Evolutionary conservation across 1,140 invertebrate species (phyloP).

Genomic region (Magallana gigas): DNA sequence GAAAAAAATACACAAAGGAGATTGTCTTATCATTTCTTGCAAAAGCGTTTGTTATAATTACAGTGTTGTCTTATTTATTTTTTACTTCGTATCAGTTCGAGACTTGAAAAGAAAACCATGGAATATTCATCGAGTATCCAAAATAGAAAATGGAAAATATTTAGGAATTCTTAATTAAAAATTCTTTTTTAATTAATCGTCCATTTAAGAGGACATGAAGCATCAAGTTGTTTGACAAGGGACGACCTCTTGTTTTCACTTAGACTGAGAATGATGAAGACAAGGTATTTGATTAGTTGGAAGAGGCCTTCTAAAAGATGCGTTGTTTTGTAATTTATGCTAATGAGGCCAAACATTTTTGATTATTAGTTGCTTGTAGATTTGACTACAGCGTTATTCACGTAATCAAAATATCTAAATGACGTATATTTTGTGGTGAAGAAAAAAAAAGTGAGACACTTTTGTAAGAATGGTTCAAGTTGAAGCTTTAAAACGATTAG

Average conservation of each 20-base stretch:
- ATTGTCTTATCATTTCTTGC: too few species aligned
- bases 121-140: background rate
- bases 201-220: background rate
- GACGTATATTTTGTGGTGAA: too few species aligned
- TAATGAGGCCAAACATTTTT: background rate
- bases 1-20: too few species aligned
- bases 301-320: background rate
- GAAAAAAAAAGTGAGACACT: too few species aligned
- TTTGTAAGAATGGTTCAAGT: too few species aligned
- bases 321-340: conserved; percentile 8
- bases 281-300: conserved; percentile 7
- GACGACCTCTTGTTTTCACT: background rate
- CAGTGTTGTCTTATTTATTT: background rate
- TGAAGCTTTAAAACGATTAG: too few species aligned
- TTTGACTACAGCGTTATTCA: background rate
- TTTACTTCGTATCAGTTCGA: background rate
- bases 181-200: conserved; percentile 23
- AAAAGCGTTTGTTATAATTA: too few species aligned
- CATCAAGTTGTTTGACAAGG: background rate
- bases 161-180: background rate
- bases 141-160: conserved; percentile 21
- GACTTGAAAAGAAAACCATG: background rate
- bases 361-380: background rate
- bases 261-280: background rate
- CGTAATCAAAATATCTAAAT: background rate